Evolutionary conservation across 2,888 invertebrate species (phyloP), one percentile per base, ranked within the genome.

Genomic region (Tachina fera): DNA sequence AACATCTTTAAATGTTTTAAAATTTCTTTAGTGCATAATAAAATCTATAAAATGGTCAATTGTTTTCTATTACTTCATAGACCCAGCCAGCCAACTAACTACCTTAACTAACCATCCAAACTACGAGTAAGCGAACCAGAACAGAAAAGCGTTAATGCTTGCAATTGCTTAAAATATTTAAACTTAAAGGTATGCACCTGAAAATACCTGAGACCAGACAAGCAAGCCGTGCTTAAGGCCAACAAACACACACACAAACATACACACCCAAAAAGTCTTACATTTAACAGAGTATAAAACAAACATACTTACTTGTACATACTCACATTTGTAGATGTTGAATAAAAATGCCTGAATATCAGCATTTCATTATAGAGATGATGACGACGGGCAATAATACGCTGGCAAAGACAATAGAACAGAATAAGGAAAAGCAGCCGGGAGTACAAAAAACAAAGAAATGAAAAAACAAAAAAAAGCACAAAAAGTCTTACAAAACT

Each of bases 1-100:
- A 43, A 9, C 41, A 67, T 60, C 49, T 9, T 53, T 45, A 83
- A 83, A 78, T 78, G 72, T 61, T 83, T 61, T 58, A 83, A 77
- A n/a, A 78, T 72, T 72, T 78, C 51, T 60, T 9, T 58, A 39
- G 41, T 72, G 53, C 77, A 74, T 78, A 78, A 67, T 78, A 72
- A 72, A 60, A 83, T 78, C 83, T 63, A 78, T 78, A 78, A 83
- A 78, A 83, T 74, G 83, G 83, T 78, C 83, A 83, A 83, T 83
- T 83, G 77, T 78, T 83, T 83, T 83, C 77, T 67, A 83, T 83
- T 77, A 74, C 77, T 83, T 83, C 16, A 83, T 83, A 77, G 49
- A 76, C 11, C 8, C 31, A 83, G 16, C 22, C 58, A 71, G 1
- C 63, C 14, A 72, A 3, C 58, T 16, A 74, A 51, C n/a, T 41